phyloP scores from a whole-genome alignment of 2,797 vertebrate genomes.

The Telmatherina bonti region DNA sequence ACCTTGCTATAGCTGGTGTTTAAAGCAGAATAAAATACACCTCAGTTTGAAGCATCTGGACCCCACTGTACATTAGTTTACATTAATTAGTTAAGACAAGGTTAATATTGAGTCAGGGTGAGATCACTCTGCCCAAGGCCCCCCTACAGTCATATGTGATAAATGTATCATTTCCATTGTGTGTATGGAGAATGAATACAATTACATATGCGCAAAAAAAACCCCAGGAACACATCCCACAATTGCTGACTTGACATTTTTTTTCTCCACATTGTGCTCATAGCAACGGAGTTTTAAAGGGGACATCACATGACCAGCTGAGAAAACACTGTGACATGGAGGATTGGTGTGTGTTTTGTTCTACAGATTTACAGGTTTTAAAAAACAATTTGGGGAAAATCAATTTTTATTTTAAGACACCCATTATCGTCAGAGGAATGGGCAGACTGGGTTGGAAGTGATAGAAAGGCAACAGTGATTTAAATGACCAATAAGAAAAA shows the following conservation, averaged over 20 bases:
- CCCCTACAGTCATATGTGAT: conserved; percentile 12
- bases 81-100: conserved; percentile 29
- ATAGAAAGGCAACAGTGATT: too few relatives aligned
- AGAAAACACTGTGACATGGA: neutral
- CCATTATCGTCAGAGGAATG: too few relatives aligned
- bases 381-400: neutral
- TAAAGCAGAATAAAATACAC: neutral
- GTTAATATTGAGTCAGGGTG: conserved; percentile 6
- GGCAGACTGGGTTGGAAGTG: too few relatives aligned
- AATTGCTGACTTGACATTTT: conserved; percentile 42
- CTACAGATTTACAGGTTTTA: neutral
- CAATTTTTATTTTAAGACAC: neutral
- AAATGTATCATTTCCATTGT: neutral
- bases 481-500: too few relatives aligned
- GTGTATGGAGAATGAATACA: neutral
- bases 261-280: neutral
- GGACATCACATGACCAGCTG: neutral
- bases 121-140: conserved; percentile 26
- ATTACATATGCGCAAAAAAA: conserved; percentile 1
- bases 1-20: neutral
- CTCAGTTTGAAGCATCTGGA: neutral
- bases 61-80: neutral
- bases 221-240: neutral
- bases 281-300: conserved; percentile 7
- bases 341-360: neutral